These are phyloP conservation scores for Acanthornis magna DNA, from an alignment of 2,797 vertebrate genomes.

Conservation along the genomic window DNA sequence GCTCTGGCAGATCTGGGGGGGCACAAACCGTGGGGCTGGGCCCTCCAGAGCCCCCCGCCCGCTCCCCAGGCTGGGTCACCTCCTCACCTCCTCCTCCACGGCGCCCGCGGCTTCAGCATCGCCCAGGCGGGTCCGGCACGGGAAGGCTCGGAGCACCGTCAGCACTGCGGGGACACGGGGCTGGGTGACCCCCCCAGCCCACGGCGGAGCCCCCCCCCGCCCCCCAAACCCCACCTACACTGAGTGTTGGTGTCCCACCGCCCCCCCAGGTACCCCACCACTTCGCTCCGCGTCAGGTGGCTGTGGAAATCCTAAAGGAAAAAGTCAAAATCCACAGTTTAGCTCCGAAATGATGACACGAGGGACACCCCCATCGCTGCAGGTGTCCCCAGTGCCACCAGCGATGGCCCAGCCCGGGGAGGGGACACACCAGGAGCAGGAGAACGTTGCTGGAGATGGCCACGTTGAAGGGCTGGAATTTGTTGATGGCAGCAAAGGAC, in stretches of 20 bases:
- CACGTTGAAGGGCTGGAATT: slow-evolving; percentile 97
- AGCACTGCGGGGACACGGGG: slow-evolving; percentile 77
- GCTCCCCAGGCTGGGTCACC: not conserved
- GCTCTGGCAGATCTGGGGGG: slow-evolving; percentile 90
- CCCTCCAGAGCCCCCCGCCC: rapidly evolving
- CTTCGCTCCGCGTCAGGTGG: slow-evolving; percentile 93
- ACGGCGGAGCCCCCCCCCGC: not conserved
- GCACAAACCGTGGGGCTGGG: rapidly evolving
- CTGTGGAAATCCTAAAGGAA: slow-evolving; percentile 91
- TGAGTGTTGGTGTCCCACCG: slow-evolving; percentile 95
- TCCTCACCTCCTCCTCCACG: slow-evolving; percentile 87
- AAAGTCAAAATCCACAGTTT: not conserved
- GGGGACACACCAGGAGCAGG: slow-evolving; percentile 85
- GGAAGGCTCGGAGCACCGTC: slow-evolving; percentile 91
- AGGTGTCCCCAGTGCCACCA: not conserved
- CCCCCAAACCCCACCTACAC: slow-evolving; percentile 70
- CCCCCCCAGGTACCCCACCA: slow-evolving; percentile 94
- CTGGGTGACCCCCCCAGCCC: not conserved
- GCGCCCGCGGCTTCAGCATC: slow-evolving; percentile 82
- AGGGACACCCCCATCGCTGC: not conserved
- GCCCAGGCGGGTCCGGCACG: slow-evolving; percentile 88
- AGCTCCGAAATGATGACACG: rapidly evolving
- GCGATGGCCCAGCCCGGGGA: rapidly evolving
- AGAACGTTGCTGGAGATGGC: slow-evolving; percentile 95
- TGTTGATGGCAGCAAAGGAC: slow-evolving; percentile 91